Evolutionary conservation across 2,797 vertebrate species (phyloP).

Genomic region (Toxotes lorentzi): DNA sequence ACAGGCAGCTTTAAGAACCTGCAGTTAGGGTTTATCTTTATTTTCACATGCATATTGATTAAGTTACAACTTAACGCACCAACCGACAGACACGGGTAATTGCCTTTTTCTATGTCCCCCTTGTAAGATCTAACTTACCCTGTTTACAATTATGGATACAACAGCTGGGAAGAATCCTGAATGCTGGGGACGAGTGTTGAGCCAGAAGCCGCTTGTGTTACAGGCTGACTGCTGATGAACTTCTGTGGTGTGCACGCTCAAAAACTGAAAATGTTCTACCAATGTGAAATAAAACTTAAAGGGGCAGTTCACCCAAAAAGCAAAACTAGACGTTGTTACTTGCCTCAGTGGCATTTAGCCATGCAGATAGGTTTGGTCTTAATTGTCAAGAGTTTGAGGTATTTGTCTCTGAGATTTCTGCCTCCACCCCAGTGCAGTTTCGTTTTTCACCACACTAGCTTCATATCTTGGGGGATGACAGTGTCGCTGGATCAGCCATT

Average conservation of each 20-base stretch:
- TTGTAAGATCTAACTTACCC: not conserved
- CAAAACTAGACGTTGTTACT: not conserved
- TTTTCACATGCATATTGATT: slow-evolving; percentile 2
- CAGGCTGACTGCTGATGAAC: slow-evolving; percentile 42
- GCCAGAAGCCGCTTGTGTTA: slow-evolving; percentile 5
- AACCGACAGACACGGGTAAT: slow-evolving; percentile 22
- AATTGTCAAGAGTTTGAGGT: not conserved
- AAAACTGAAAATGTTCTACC: slow-evolving; percentile 46
- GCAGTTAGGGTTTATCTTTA: slow-evolving; percentile 4
- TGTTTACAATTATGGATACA: slow-evolving; percentile 16
- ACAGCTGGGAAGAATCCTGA: slow-evolving; percentile 49
- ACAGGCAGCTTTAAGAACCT: slow-evolving; percentile 21
- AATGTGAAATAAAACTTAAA: slow-evolving; percentile 40
- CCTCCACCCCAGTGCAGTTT: not conserved
- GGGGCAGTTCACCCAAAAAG: slow-evolving; percentile 36
- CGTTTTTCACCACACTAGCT: not conserved
- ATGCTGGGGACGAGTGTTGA: slow-evolving; percentile 56
- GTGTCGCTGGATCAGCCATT: not conserved
- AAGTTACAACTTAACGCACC: not conserved
- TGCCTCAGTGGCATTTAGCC: not conserved
- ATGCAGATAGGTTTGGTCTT: not conserved
- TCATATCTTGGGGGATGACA: not conserved
- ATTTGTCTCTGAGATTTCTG: not conserved
- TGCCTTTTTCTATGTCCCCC: not conserved
- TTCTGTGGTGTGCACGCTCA: slow-evolving; percentile 31